A percentile compares a stretch with the other conserved stretches of the same genome.
Evolutionary conservation across 2,797 vertebrate genomes (phyloP).

Genomic region (Peromyscus aztecus): DNA sequence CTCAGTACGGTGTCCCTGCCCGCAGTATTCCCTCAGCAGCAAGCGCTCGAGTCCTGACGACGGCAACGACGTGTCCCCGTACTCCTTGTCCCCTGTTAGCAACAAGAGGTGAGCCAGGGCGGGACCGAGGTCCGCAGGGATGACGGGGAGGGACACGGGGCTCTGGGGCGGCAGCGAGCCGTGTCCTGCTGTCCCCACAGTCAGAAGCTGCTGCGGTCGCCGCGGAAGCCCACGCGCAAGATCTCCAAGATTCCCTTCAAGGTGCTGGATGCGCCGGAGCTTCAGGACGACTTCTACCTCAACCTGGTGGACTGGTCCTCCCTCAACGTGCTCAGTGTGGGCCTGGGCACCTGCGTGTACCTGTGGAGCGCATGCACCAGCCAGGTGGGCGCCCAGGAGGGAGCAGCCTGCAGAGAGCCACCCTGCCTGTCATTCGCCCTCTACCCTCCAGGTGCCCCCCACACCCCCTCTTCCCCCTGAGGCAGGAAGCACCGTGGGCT

Average conservation of each 20-base stretch:
- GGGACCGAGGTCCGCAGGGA: fast-evolving
- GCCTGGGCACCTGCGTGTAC: conserved; percentile 98
- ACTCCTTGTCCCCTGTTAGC: conserved; percentile 98
- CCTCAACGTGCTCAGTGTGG: conserved; percentile 98
- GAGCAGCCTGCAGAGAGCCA: neutral
- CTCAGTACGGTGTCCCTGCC: neutral
- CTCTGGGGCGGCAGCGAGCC: neutral
- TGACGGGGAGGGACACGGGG: neutral
- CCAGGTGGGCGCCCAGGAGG: conserved; percentile 88
- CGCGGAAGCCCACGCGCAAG: conserved; percentile 97
- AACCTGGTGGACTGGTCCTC: conserved; percentile 99
- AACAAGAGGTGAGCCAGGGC: conserved; percentile 92
- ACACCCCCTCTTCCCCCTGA: neutral
- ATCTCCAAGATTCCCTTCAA: conserved; percentile 99
- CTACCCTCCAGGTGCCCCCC: neutral
- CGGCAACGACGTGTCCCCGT: conserved; percentile 97
- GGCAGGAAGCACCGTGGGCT: neutral
- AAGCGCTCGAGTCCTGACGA: conserved; percentile 97
- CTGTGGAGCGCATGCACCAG: conserved; percentile 99
- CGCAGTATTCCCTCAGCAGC: conserved; percentile 96
- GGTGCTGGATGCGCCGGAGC: conserved; percentile 97
- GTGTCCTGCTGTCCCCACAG: conserved; percentile 82
- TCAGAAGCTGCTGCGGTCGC: conserved; percentile 97
- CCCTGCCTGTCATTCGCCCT: neutral
- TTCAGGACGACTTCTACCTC: conserved; percentile 99